These are phyloP conservation scores for Pteruthius melanotis DNA, from an alignment of 2,113 vertebrate species.

Conservation along the genomic window DNA sequence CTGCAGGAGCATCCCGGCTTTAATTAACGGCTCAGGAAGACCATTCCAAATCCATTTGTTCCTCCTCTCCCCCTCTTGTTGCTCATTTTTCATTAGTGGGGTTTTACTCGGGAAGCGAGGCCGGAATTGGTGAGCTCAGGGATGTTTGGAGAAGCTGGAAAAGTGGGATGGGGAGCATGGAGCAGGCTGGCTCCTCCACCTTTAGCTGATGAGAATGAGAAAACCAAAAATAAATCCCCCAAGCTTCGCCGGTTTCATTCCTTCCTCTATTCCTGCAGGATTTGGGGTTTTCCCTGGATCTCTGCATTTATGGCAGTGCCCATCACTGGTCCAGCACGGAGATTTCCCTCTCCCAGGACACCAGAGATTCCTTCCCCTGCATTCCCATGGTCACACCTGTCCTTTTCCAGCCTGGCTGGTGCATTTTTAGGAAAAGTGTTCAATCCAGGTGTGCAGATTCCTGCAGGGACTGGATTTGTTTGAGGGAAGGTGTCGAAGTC, in stretches of 20 bases:
- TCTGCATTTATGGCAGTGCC: rapidly evolving
- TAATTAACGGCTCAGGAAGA: background rate
- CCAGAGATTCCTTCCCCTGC: background rate
- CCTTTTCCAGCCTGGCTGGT: background rate
- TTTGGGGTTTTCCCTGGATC: background rate
- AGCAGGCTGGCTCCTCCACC: background rate
- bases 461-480: background rate
- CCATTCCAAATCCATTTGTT: background rate
- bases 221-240: background rate
- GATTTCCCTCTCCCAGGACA: background rate
- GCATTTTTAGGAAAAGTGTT: background rate
- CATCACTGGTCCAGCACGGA: background rate
- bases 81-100: background rate
- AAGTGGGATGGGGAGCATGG: background rate
- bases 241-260: background rate
- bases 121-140: background rate
- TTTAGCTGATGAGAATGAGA: background rate
- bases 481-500: background rate
- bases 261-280: background rate
- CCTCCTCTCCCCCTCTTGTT: background rate
- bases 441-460: background rate
- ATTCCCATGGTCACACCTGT: background rate
- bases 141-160: background rate
- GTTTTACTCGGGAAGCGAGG: background rate
- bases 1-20: background rate